These are phyloP conservation scores for Podargus strigoides DNA, from an alignment of 2,797 vertebrate species.

Conservation along the genomic window DNA sequence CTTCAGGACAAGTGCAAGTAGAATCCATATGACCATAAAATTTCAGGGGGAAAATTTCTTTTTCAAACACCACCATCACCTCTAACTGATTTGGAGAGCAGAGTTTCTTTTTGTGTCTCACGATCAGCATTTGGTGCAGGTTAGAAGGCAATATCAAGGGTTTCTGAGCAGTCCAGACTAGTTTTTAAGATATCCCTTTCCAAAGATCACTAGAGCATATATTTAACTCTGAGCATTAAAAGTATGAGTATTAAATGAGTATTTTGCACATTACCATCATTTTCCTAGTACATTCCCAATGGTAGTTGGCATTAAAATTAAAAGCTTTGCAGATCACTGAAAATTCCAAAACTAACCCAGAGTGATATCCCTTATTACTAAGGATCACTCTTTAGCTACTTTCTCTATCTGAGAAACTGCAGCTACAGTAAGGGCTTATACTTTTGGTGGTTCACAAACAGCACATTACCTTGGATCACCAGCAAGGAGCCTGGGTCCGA, in stretches of 20 bases:
- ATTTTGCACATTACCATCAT: neutral
- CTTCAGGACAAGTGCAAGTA: neutral
- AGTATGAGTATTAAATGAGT: neutral
- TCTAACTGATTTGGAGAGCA: neutral
- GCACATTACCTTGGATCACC: neutral
- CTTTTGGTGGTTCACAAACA: neutral
- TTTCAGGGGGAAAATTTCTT: neutral
- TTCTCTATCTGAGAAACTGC: neutral
- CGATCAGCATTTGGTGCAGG: neutral
- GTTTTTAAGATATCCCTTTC: neutral
- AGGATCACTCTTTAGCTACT: neutral
- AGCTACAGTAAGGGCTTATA: neutral
- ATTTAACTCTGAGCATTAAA: neutral
- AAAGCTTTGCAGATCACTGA: neutral
- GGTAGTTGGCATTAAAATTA: neutral
- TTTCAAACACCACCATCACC: neutral
- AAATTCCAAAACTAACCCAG: neutral
- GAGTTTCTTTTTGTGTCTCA: neutral
- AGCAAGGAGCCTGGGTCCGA: accelerated
- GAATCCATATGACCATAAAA: neutral
- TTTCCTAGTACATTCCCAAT: neutral
- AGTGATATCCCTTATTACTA: neutral
- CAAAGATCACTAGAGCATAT: neutral
- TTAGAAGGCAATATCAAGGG: neutral
- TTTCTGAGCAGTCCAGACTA: neutral